phyloP scores from a whole-genome alignment of 2,888 invertebrate species.

The Steinernema scapterisci region DNA sequence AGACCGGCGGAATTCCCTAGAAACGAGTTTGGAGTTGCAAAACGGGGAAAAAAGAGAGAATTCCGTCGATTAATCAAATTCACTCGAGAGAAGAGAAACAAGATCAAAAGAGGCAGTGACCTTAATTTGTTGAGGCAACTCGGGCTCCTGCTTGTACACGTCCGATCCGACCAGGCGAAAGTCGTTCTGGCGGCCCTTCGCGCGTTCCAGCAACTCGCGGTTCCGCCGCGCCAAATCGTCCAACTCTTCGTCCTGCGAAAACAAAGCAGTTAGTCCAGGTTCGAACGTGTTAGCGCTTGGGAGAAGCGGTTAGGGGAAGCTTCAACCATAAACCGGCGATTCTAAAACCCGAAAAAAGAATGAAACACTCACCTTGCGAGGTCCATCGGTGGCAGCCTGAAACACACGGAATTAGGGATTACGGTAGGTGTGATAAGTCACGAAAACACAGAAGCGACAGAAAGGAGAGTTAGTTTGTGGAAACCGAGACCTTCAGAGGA shows the following conservation, averaged over 20 bases:
- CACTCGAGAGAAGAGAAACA: slow-evolving; percentile 12
- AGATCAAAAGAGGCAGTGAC: slow-evolving; percentile 43
- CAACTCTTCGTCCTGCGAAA: slow-evolving; percentile 59
- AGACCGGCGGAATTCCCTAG: not conserved
- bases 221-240: slow-evolving; percentile 56
- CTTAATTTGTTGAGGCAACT: slow-evolving; percentile 60
- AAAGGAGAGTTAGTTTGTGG: slow-evolving; percentile 15
- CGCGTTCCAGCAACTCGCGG: slow-evolving; percentile 54
- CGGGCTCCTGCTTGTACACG: slow-evolving; percentile 59
- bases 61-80: not conserved
- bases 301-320: slow-evolving; percentile 1
- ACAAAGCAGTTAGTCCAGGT: slow-evolving; percentile 3
- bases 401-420: slow-evolving; percentile 39
- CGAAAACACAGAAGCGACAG: not conserved
- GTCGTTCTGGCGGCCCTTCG: slow-evolving; percentile 49
- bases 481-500: slow-evolving; percentile 17
- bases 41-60: not conserved
- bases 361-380: slow-evolving; percentile 51
- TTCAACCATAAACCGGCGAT: slow-evolving; percentile 13
- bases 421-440: not conserved
- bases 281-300: not conserved
- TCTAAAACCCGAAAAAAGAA: not conserved
- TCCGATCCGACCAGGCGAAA: slow-evolving; percentile 58
- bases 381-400: slow-evolving; percentile 58
- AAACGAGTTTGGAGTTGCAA: slow-evolving; percentile 24